A percentile compares a stretch with the other conserved stretches of the same genome.
Conservation (phyloP, 2,113 vertebrate species). For the Ophthalmolycus amberensis region DNA sequence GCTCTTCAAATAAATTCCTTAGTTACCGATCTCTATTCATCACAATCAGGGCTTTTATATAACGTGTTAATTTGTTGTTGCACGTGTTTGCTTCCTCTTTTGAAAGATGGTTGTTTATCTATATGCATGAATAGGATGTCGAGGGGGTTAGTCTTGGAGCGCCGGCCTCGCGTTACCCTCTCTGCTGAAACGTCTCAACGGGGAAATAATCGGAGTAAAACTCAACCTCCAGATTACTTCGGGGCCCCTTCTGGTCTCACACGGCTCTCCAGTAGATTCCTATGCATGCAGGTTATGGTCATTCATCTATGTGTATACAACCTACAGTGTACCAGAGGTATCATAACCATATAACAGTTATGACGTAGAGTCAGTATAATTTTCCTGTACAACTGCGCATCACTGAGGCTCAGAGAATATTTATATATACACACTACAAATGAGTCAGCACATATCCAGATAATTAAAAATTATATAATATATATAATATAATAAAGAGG, state of each 20-base stretch:
- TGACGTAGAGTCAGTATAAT: neutral
- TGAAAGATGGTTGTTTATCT: constrained; percentile 27
- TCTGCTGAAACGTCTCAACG: constrained; percentile 14
- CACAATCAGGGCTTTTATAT: constrained; percentile 3
- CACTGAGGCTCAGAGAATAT: constrained; percentile 9
- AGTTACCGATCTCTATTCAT: neutral
- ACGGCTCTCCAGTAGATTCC: constrained; percentile 21
- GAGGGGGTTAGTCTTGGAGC: neutral
- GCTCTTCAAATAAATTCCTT: neutral
- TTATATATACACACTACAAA: neutral
- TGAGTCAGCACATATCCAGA: neutral
- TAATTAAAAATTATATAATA: neutral
- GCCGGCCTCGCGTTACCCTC: constrained; percentile 7
- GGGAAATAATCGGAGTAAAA: constrained; percentile 59
- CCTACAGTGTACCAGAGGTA: constrained; percentile 14
- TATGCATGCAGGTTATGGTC: constrained; percentile 26
- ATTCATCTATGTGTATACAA: constrained; percentile 26
- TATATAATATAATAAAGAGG: neutral
- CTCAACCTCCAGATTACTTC: constrained; percentile 54
- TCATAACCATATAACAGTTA: constrained; percentile 31
- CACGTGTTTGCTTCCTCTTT: neutral
- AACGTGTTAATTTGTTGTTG: neutral
- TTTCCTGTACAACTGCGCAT: neutral
- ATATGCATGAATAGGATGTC: constrained; percentile 17
- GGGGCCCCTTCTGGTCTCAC: constrained; percentile 35